Evolutionary conservation across 1,140 invertebrate species (phyloP), one percentile per base, ranked within the genome.

Genomic region (Ylistrum balloti): DNA sequence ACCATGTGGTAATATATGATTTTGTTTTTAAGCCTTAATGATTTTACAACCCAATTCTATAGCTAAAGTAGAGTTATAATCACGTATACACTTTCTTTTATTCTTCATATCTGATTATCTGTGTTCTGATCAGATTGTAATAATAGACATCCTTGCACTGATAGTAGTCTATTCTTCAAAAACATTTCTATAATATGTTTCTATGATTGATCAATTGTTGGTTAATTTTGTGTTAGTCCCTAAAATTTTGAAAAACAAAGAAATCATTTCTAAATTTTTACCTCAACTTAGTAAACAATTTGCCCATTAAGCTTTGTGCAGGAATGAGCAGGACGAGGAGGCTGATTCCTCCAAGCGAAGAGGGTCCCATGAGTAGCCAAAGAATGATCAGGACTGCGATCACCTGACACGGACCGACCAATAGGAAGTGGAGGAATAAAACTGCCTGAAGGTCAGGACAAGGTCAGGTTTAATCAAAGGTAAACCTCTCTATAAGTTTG

Each of bases 301-400:
- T 95, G 74, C 95, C 96, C 94, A 96, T 95, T 90, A 91, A 93
- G 3, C 95, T 96, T 93, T 99, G 98, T 85, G 99, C 95, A 0
- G 98, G 98, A 89, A 99, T 97, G 88, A 98, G 98, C 0, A 98
- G 93, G 41, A 99, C 93, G 92, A 99, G 97, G 33, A 98, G 97
- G 0, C 96, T 97, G 89, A 99, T 97, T 0, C 98, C 98, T 88
- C 98, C 97, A 9, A 98, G 95, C 10, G 98, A 97, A 2, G 98
- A 97, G 91, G 97, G 96, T 89, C 98, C 97, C 88, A 99, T 97
- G 93, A 98, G 96, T 9, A 95, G 90, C 96, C 97, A 99, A 96
- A 99, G 97, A 38, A 99, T 97, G 94, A 97, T 97, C 3, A 98
- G 89, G 10, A 97, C 96, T 5, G 98, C 98, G n/a, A 95, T 90